These are phyloP conservation scores for Cryptocephalus primarius DNA, from an alignment of 2,888 invertebrate species.

Conservation along the genomic window DNA sequence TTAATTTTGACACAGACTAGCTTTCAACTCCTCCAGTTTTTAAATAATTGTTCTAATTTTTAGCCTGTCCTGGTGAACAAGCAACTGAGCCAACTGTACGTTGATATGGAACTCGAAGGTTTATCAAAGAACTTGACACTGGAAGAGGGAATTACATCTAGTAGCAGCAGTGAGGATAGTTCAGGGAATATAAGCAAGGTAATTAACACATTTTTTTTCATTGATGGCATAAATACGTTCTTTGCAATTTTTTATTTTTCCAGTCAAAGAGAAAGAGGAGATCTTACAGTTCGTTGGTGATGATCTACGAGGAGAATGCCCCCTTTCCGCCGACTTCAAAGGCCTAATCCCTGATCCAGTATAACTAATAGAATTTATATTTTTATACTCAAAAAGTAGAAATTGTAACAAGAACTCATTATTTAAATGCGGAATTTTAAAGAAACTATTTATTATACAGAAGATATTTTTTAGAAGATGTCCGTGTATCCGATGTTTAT, in stretches of 20 bases:
- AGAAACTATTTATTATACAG: too few relatives aligned
- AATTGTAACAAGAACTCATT: too few relatives aligned
- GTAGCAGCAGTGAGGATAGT: conserved; percentile 36
- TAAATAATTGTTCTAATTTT: conserved; percentile 8
- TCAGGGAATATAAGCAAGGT: conserved; percentile 26
- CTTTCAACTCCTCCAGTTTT: too few relatives aligned
- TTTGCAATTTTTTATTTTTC: conserved; percentile 19
- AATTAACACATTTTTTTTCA: conserved; percentile 13
- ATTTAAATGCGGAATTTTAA: too few relatives aligned
- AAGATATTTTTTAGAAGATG: neutral
- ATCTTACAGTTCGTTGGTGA: conserved; percentile 48
- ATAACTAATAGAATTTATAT: conserved; percentile 1
- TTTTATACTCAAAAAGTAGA: conserved; percentile 6
- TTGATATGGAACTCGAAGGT: conserved; percentile 57
- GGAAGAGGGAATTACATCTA: conserved; percentile 52
- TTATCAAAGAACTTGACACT: conserved; percentile 46
- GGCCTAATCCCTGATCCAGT: neutral
- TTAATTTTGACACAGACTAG: too few relatives aligned
- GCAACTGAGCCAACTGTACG: conserved; percentile 58
- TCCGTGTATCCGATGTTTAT: conserved; percentile 1
- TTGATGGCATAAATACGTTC: conserved; percentile 4
- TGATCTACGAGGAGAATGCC: conserved; percentile 62
- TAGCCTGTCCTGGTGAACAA: conserved; percentile 61
- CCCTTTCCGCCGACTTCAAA: conserved; percentile 46
- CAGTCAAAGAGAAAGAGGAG: conserved; percentile 36